Percentiles rank a stretch among this genome's conserved stretches.
Conservation (phyloP, 2,113 vertebrate genomes). For the Barbus barbus region DNA sequence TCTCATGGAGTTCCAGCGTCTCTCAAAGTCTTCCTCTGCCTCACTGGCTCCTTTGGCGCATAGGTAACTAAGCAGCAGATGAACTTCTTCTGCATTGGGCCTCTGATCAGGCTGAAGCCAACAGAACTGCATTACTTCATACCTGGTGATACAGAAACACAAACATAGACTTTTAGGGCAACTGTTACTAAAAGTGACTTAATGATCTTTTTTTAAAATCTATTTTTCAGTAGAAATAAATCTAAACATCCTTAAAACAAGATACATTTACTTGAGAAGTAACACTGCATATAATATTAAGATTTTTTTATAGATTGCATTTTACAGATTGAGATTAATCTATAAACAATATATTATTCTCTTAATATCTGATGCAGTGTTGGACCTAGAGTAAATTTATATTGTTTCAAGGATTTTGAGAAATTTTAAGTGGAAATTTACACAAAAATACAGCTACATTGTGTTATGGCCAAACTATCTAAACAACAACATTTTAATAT, state of each 20-base stretch:
- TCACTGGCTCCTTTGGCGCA: conserved; percentile 89
- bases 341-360: background rate
- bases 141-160: conserved; percentile 75
- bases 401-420: background rate
- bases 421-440: background rate
- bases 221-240: too few relatives aligned
- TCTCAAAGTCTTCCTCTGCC: conserved; percentile 91
- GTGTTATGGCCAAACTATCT: background rate
- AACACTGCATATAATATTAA: background rate
- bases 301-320: background rate
- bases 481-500: too few relatives aligned
- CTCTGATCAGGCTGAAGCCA: conserved; percentile 96
- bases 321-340: background rate
- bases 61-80: conserved; percentile 91
- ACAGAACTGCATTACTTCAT: conserved; percentile 99
- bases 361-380: background rate
- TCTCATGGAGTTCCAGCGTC: conserved; percentile 91
- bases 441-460: background rate
- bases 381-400: background rate
- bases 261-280: background rate
- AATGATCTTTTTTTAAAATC: background rate
- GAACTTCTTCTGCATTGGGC: conserved; percentile 92
- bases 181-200: background rate
- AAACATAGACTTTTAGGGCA: background rate
- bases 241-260: too few relatives aligned